These are phyloP conservation scores for Melanogrammus aeglefinus DNA, from an alignment of 2,797 vertebrate species.

Conservation along the genomic window DNA sequence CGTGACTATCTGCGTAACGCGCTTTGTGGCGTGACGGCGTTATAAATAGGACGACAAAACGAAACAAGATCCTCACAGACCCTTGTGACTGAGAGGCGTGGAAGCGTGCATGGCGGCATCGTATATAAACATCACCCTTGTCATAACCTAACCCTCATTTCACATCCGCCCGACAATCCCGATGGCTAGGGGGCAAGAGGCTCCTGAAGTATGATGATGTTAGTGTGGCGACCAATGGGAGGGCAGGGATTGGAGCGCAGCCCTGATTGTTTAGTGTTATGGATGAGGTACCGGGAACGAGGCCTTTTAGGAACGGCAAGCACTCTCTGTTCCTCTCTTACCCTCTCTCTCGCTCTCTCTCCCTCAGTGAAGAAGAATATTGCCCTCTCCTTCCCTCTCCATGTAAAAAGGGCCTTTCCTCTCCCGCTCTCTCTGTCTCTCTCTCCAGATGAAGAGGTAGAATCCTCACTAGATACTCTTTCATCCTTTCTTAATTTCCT, in stretches of 20 bases:
- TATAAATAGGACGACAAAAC: background rate
- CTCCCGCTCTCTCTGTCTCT: background rate
- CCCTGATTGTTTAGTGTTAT: background rate
- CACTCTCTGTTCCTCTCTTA: background rate
- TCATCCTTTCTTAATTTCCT: conserved; percentile 2
- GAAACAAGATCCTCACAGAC: background rate
- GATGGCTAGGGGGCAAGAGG: background rate
- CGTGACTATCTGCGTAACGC: background rate
- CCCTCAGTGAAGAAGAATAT: background rate
- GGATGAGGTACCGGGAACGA: background rate
- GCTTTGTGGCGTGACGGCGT: background rate
- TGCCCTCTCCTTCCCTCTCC: background rate
- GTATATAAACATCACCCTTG: conserved; percentile 1
- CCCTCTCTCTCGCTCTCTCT: background rate
- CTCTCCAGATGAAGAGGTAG: background rate
- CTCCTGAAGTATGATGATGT: background rate
- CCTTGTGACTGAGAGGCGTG: background rate
- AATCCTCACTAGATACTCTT: background rate
- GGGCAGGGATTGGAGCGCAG: conserved; percentile 2
- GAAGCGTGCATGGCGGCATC: background rate
- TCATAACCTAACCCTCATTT: conserved; percentile 15
- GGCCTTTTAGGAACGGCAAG: background rate
- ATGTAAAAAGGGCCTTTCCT: background rate
- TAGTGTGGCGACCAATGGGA: background rate
- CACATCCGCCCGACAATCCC: conserved; percentile 19